These are phyloP conservation scores for Pangasianodon gigas DNA, from an alignment of 2,113 vertebrate genomes.

Conservation along the genomic window DNA sequence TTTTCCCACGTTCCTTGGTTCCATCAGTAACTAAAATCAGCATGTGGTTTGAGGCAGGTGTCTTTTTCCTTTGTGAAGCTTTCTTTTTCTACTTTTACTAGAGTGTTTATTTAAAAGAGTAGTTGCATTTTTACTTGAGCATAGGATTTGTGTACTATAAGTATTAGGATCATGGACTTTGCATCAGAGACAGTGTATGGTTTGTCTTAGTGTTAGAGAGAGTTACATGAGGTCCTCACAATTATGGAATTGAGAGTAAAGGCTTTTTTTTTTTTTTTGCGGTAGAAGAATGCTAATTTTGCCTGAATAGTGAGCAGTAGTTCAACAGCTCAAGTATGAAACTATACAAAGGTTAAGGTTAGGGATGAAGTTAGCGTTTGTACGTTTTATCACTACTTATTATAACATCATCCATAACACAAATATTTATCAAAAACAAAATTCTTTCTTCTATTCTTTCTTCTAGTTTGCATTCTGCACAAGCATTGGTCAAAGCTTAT, in stretches of 20 bases:
- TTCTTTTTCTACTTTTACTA: background rate
- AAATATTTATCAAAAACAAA: background rate
- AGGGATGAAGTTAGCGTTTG: background rate
- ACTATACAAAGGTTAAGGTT: background rate
- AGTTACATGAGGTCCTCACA: background rate
- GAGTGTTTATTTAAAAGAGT: background rate
- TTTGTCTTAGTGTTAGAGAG: background rate
- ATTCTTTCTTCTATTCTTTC: background rate
- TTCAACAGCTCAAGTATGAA: background rate
- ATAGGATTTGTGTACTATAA: background rate
- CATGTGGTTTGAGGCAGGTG: background rate
- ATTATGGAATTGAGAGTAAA: background rate
- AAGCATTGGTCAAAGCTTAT: background rate
- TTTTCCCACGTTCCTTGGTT: background rate
- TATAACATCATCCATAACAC: background rate
- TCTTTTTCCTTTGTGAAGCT: background rate
- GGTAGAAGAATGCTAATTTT: background rate
- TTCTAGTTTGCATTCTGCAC: background rate
- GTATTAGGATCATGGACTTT: background rate
- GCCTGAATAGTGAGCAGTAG: background rate
- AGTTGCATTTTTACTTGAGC: background rate
- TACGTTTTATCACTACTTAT: background rate
- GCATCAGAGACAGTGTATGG: too few relatives aligned
- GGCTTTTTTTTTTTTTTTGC: background rate
- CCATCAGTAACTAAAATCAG: background rate